Base-by-base conservation (phyloP, 1,140 invertebrate genomes). In the Aphidius ervi region DNA sequence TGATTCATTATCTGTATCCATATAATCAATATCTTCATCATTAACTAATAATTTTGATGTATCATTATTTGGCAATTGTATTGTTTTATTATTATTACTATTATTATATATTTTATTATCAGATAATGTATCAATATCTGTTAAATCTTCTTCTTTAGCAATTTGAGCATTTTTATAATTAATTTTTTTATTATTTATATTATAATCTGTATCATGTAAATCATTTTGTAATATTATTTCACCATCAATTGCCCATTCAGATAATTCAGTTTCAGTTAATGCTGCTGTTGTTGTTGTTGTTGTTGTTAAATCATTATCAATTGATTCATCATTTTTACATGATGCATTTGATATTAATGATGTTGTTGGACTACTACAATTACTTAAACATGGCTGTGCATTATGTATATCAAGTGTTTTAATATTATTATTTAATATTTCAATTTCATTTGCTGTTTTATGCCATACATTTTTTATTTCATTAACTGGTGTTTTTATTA, bases 231-330 rank as follows among this genome's bases (percentile, higher is more conserved):
- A 88, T 5, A 78, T 68, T 6, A 68, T 77, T 20, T 85, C 87
- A 63, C 86, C 87, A 65, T 92, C 90, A 2, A 86, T 83, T 1
- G 88, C 90, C 91, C 90, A 93, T 73, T 94, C 91, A 0, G 90
- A 93, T 9, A 92, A 76, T 71, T 93, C 91, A 0, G 90, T 92
- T 74, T 94, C 92, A 0, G 91, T 92, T 9, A 91, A 76, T 1
- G 85, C 88, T 10, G 87, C 84, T 0, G 86, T 86, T 1, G 85
- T 88, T 10, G 87, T 86, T 1, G 85, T 88, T 10, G 87, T 83
- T 0, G 86, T 86, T 0, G 85, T 85, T 2, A 84, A 81, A 39
- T 88, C 87, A 31, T 82, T 82, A 57, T 85, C 81, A 0, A 77
- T 75, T 1, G 77, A 79, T 50, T 79, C 78, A 31, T 82, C 79